Conservation (phyloP, 2,797 vertebrate genomes). For the Ctenosaura bakeri region DNA sequence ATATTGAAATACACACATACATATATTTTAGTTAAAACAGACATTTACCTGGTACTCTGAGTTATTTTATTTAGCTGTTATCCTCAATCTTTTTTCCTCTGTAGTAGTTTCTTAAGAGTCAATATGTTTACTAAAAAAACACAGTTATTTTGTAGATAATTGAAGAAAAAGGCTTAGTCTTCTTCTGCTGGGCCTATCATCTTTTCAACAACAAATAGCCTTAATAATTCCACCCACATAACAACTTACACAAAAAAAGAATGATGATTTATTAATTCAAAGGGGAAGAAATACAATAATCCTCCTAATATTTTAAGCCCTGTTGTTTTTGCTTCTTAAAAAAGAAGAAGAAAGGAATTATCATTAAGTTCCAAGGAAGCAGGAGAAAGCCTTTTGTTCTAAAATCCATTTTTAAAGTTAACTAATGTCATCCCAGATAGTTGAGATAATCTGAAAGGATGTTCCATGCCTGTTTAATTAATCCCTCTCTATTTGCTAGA, state of each 20-base stretch:
- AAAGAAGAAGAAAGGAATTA: conserved; percentile 31
- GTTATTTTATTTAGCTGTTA: not conserved
- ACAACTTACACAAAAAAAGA: not conserved
- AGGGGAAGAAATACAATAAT: conserved; percentile 22
- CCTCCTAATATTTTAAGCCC: conserved; percentile 39
- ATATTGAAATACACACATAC: too few species aligned
- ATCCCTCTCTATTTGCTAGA: not conserved
- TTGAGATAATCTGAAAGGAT: conserved; percentile 36
- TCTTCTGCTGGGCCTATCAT: not conserved
- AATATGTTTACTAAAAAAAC: conserved; percentile 6
- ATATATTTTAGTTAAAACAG: not conserved
- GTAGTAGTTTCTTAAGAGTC: not conserved
- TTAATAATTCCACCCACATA: not conserved
- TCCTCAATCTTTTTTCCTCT: not conserved
- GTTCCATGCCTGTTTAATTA: not conserved
- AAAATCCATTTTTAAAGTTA: conserved; percentile 50
- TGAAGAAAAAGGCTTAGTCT: not conserved
- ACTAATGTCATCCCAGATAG: conserved; percentile 20
- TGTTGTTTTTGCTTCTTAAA: conserved; percentile 18
- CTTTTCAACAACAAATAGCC: not conserved
- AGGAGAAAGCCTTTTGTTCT: conserved; percentile 44
- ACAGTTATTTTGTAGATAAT: not conserved
- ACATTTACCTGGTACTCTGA: not conserved
- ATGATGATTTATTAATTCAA: conserved; percentile 3
- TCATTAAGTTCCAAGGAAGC: conserved; percentile 57